These are phyloP conservation scores for Suncus etruscus DNA, from an alignment of 2,113 vertebrate genomes.

Conservation along the genomic window DNA sequence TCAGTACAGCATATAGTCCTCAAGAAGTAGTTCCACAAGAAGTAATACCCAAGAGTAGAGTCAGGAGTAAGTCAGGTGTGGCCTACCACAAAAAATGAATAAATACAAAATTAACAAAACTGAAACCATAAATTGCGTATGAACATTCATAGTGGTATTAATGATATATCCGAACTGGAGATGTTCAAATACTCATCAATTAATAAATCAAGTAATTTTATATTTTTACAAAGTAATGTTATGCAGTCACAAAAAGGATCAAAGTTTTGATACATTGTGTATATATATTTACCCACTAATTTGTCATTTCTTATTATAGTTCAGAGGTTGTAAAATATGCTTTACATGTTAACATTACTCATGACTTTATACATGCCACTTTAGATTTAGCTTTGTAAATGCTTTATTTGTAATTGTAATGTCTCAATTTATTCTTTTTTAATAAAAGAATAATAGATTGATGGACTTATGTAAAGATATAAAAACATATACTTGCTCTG, in stretches of 20 bases:
- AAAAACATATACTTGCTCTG: neutral
- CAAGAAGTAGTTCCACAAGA: too few species aligned
- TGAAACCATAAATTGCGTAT: neutral
- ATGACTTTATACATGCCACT: constrained; percentile 27
- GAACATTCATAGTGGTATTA: neutral
- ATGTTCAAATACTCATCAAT: neutral
- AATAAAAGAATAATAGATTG: neutral
- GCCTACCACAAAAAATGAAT: too few species aligned
- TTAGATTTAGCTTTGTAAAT: neutral
- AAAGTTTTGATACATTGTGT: neutral
- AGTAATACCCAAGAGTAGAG: too few species aligned
- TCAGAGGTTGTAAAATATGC: neutral
- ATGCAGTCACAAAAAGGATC: neutral
- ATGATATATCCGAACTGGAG: neutral
- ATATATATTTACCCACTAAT: neutral
- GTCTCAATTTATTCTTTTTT: constrained; percentile 3
- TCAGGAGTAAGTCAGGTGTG: too few species aligned
- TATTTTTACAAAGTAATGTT: neutral
- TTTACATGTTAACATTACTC: constrained; percentile 2
- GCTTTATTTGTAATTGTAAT: too few species aligned
- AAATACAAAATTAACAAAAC: too few species aligned
- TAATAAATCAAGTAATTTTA: neutral
- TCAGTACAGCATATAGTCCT: too few species aligned
- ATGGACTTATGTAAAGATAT: constrained; percentile 3
- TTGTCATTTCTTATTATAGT: neutral